Percentiles rank a stretch among this genome's conserved stretches.
These are phyloP conservation scores for Denticeps clupeoides DNA, from an alignment of 2,797 vertebrate genomes.

Conservation along the genomic window DNA sequence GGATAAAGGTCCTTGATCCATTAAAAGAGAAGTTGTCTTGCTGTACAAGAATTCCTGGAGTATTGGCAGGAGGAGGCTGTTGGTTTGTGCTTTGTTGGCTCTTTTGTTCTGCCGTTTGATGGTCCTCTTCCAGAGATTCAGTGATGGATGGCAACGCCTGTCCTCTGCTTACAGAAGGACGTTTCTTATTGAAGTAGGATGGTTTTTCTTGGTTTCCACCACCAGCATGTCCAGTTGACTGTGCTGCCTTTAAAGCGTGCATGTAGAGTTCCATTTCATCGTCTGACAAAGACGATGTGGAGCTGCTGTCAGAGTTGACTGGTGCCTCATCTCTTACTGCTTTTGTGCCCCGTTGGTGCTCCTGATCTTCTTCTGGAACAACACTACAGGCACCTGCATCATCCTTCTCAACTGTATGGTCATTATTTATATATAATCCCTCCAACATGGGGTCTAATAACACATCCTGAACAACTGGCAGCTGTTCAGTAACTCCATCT, in stretches of 20 bases:
- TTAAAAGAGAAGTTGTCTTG: constrained; percentile 55
- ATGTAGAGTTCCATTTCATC: constrained; percentile 62
- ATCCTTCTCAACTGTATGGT: too few species aligned
- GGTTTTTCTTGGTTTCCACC: constrained; percentile 22
- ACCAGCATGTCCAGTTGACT: constrained; percentile 18
- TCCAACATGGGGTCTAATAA: too few species aligned
- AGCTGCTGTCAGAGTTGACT: constrained; percentile 19
- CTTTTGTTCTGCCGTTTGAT: neutral
- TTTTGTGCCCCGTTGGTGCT: too few species aligned
- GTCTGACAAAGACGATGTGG: constrained; percentile 50
- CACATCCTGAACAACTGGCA: too few species aligned
- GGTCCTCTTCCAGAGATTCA: constrained; percentile 50
- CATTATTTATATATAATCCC: too few species aligned
- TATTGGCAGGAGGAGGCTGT: too few species aligned
- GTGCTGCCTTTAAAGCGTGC: constrained; percentile 46
- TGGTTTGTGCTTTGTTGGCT: neutral
- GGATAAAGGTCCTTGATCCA: constrained; percentile 60
- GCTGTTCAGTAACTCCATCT: too few species aligned
- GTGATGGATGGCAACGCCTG: constrained; percentile 49
- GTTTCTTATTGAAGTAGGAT: constrained; percentile 22
- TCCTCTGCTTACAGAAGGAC: constrained; percentile 30
- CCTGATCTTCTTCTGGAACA: too few species aligned
- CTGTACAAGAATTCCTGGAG: too few species aligned
- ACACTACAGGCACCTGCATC: too few species aligned
- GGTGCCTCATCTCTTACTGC: too few species aligned